phyloP scores from a whole-genome alignment of 1,140 invertebrate species.

The Papilio glaucus region DNA sequence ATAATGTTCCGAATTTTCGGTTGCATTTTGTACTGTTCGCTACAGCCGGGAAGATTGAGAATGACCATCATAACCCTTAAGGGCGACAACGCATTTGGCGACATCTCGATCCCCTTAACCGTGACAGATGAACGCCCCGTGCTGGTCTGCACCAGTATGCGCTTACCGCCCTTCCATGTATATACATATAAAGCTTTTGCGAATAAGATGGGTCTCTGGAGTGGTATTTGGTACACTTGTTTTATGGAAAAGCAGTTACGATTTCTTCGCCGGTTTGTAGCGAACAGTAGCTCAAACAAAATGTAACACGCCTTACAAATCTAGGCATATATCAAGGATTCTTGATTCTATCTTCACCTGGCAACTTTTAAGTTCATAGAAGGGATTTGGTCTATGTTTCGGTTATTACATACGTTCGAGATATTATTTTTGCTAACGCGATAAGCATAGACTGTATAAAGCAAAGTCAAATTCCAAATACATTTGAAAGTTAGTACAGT shows the following conservation, averaged over 20 bases:
- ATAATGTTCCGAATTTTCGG: not conserved
- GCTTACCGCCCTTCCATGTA: not conserved
- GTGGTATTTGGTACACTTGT: not conserved
- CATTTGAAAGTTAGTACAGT: no score
- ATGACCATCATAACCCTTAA: not conserved
- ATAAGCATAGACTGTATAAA: no score
- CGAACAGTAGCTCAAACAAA: not conserved
- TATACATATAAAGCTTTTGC: not conserved
- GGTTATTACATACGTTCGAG: no score
- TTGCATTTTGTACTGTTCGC: not conserved
- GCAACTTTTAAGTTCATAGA: not conserved
- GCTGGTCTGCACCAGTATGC: not conserved
- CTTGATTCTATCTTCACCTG: not conserved
- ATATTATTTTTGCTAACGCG: no score
- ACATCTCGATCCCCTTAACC: not conserved
- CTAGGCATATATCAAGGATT: not conserved
- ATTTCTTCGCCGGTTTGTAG: not conserved
- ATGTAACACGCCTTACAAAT: not conserved
- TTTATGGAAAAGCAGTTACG: not conserved
- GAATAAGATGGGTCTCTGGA: not conserved
- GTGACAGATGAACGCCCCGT: not conserved
- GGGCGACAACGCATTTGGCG: not conserved
- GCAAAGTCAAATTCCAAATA: no score
- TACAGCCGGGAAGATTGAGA: not conserved
- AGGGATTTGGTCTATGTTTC: no score